phyloP scores from a whole-genome alignment of 2,113 vertebrate species.

The Pseudonaja textilis region DNA sequence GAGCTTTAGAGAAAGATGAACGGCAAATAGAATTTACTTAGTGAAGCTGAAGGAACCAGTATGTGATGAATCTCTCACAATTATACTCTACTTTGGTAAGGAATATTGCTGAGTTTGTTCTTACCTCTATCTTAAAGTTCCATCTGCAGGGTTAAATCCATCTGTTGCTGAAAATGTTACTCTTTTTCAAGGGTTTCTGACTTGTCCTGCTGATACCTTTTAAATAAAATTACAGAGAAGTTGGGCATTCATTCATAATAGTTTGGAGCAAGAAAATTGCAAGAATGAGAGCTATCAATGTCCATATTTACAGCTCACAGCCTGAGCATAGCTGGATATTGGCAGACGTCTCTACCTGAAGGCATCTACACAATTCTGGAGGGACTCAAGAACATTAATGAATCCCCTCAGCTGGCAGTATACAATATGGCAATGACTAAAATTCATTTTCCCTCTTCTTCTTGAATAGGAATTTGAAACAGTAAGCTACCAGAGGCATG shows the following conservation, averaged over 20 bases:
- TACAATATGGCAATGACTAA: not conserved
- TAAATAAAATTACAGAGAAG: conserved; percentile 66
- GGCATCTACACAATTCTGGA: not conserved
- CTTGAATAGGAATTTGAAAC: not conserved
- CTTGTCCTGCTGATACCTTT: conserved; percentile 87
- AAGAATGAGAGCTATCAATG: conserved; percentile 43
- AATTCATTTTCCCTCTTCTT: not conserved
- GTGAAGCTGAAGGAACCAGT: conserved; percentile 67
- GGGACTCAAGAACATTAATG: not conserved
- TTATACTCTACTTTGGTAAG: conserved; percentile 64
- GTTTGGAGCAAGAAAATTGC: conserved; percentile 61
- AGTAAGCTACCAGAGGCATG: not conserved
- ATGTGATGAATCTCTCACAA: conserved; percentile 70
- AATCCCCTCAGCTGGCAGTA: not conserved
- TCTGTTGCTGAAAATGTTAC: conserved; percentile 81
- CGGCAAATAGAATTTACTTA: conserved; percentile 69
- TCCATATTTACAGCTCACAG: conserved; percentile 31
- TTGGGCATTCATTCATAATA: conserved; percentile 59
- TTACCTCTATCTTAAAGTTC: conserved; percentile 77
- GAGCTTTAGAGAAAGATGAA: conserved; percentile 66
- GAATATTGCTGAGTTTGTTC: conserved; percentile 69
- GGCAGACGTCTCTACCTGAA: conserved; percentile 9
- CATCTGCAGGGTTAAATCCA: conserved; percentile 80
- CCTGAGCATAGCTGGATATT: not conserved
- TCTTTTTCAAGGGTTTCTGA: conserved; percentile 81